A percentile compares a stretch with the other conserved stretches of the same genome.
Evolutionary conservation across 2,113 vertebrate species (phyloP).

Genomic region (Macroglossus sobrinus): DNA sequence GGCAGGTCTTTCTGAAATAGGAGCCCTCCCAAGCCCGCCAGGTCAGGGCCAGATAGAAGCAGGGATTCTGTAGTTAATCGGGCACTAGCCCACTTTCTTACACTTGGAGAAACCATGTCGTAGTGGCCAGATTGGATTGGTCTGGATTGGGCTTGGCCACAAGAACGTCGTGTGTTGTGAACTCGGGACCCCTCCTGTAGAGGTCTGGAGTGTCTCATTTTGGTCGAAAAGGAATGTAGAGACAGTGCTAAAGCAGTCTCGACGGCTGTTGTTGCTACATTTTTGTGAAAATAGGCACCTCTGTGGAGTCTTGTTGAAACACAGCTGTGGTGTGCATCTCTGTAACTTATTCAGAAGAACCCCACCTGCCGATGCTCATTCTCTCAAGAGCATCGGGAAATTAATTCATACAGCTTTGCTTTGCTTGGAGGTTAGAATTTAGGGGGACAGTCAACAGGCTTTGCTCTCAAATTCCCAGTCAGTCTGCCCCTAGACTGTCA

Average conservation of each 20-base stretch:
- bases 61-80: neutral
- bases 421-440: neutral
- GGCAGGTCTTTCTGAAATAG: neutral
- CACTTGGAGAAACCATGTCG: neutral
- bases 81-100: neutral
- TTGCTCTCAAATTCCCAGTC: neutral
- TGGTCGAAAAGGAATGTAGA: neutral
- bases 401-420: neutral
- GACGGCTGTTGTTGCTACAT: neutral
- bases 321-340: neutral
- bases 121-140: neutral
- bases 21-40: neutral
- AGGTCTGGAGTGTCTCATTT: neutral
- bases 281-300: neutral
- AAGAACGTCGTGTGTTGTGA: neutral
- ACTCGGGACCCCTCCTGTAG: neutral
- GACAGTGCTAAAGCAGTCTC: neutral
- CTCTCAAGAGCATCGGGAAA: neutral
- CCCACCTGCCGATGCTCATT: neutral
- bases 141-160: neutral
- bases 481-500: neutral
- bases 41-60: neutral
- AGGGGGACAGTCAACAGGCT: rapidly evolving
- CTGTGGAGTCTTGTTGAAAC: neutral
- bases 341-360: neutral